phyloP scores from a whole-genome alignment of 2,797 vertebrate species.

The Galago senegalensis region DNA sequence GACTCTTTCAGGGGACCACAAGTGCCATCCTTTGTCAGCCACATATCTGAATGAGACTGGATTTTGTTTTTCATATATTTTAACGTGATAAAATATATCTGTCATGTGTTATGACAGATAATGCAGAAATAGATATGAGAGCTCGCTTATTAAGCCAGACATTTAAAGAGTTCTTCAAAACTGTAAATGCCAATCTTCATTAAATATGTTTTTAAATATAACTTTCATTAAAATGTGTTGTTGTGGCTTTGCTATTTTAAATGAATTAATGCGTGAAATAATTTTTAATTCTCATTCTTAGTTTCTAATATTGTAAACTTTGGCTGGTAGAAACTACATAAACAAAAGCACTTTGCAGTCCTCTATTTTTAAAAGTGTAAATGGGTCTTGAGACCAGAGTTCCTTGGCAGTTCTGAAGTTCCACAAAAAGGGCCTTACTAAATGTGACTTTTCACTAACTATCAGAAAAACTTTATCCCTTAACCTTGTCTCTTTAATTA shows the following conservation, averaged over 20 bases:
- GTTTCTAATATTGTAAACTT: constrained; percentile 12
- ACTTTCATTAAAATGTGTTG: constrained; percentile 4
- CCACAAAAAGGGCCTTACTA: constrained; percentile 16
- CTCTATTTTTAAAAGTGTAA: constrained; percentile 18
- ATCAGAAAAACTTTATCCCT: constrained; percentile 41
- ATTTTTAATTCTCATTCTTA: not conserved
- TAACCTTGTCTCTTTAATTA: constrained; percentile 84
- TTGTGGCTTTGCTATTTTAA: constrained; percentile 16
- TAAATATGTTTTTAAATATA: not conserved
- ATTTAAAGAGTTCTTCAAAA: constrained; percentile 38
- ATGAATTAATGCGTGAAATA: constrained; percentile 5
- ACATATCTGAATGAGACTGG: not conserved
- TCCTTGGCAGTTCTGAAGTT: constrained; percentile 54
- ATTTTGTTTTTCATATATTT: constrained; percentile 29
- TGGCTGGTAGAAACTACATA: not conserved
- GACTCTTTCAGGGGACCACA: not conserved
- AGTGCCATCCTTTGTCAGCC: not conserved
- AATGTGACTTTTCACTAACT: constrained; percentile 32
- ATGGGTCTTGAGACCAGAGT: not conserved
- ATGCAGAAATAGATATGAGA: constrained; percentile 1
- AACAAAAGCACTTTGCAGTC: not conserved
- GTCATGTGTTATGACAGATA: not conserved
- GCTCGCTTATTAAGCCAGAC: not conserved
- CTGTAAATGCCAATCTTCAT: not conserved
- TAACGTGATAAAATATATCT: not conserved